phyloP scores from a whole-genome alignment of 2,888 invertebrate species.

The Drosophila mettleri region DNA sequence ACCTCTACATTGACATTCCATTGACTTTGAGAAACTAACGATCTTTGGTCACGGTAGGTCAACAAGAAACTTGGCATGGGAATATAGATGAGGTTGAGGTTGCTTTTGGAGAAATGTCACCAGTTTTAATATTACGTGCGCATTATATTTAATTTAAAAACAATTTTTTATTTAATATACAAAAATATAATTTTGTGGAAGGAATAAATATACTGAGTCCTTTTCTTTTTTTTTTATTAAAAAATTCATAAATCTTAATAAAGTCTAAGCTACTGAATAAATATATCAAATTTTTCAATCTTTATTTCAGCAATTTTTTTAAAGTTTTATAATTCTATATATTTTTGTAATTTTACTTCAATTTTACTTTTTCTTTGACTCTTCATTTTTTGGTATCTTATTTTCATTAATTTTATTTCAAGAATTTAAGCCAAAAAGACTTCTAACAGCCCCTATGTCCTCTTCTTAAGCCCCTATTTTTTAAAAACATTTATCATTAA shows the following conservation, averaged over 20 bases:
- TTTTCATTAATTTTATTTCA: neutral
- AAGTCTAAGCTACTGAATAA: too few species aligned
- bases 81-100: neutral
- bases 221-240: too few species aligned
- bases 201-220: too few species aligned
- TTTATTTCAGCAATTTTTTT: neutral
- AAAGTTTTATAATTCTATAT: neutral
- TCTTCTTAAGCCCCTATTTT: neutral
- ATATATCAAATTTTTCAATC: too few species aligned
- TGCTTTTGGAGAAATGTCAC: neutral
- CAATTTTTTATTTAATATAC: too few species aligned
- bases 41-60: constrained; percentile 22
- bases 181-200: too few species aligned
- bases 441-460: neutral
- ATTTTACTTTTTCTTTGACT: neutral
- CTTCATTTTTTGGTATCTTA: neutral
- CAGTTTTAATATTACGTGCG: neutral
- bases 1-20: constrained; percentile 39
- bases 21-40: constrained; percentile 1
- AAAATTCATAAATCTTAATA: too few species aligned
- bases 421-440: neutral
- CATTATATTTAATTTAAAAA: neutral
- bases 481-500: neutral
- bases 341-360: neutral
- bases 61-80: constrained; percentile 6